Base-by-base conservation (phyloP, 2,113 vertebrate genomes). In the Lepidothrix coronata region DNA sequence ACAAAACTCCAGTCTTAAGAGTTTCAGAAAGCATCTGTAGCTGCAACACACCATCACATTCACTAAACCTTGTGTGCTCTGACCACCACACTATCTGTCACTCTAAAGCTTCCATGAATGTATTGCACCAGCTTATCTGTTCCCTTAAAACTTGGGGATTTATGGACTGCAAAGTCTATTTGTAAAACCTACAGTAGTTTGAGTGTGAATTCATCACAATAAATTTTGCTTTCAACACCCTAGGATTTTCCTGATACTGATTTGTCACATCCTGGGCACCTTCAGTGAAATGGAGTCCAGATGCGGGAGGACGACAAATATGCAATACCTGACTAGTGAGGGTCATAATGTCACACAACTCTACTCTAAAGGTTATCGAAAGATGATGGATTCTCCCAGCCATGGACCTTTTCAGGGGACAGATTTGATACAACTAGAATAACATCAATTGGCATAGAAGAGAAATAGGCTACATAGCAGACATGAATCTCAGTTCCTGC, bases 131-230 rank as follows among this genome's bases (percentile, higher is more conserved):
- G 35, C 43, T 89, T 86, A 81, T 85, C 94, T 93, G 43, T 25
- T 58, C 49, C 90, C 65, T 51, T 74, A 87, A 91, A 96, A 75
- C 70, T 22, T 12, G 7, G 5, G 77, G 93, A 95, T 96, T 97
- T 96, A 95, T 68, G 75, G 46, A 51, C 87, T 96, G 58, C 39
- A 59, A 85, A 91, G 78, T 51, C 95, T 81, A 30, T 94, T 81
- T 91, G 85, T 90, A 95, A 96, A 92, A 85, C 49, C 63, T 70
- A 61, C 23, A 23, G 20, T 28, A 72, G 35, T 65, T 28, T 44
- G 59, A 27, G 49, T 31, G 55, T 31, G 33, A 57, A 74, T 91
- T 88, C 57, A 44, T 92, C 90, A 83, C 80, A 79, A 55, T 80
- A 89, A 89, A 92, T 93, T 89, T 93, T 89, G 11, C 68, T 83